phyloP scores from a whole-genome alignment of 2,113 vertebrate species.

The Erythrocercus mccallii region DNA sequence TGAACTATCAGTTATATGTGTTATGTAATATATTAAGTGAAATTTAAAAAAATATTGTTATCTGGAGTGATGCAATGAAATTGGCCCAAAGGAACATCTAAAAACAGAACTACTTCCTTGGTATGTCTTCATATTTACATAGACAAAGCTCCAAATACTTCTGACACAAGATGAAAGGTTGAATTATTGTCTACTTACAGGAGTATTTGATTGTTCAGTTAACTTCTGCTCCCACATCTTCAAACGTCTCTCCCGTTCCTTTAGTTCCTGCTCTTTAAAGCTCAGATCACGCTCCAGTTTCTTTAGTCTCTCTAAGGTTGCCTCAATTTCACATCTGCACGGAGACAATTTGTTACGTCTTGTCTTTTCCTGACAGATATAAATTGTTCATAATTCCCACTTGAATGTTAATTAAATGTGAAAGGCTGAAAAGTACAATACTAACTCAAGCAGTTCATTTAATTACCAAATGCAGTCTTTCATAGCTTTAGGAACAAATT shows the following conservation, averaged over 20 bases:
- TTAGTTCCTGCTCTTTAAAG: constrained; percentile 96
- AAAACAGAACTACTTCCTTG: background rate
- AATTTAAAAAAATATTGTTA: background rate
- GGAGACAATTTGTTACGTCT: constrained; percentile 59
- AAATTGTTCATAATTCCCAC: constrained; percentile 44
- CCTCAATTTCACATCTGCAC: constrained; percentile 94
- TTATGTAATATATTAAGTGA: background rate
- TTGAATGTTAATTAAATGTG: constrained; percentile 51
- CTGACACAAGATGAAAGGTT: background rate
- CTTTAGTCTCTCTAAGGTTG: constrained; percentile 95
- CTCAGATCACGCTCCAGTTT: constrained; percentile 97
- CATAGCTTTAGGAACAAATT: constrained; percentile 21
- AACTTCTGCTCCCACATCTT: constrained; percentile 98
- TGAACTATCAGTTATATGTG: background rate
- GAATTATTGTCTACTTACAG: constrained; percentile 82
- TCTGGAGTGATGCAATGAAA: background rate
- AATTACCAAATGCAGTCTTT: constrained; percentile 35
- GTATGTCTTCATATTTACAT: background rate
- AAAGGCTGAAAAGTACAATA: constrained; percentile 50
- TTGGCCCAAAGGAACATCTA: background rate
- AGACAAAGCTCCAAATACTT: background rate
- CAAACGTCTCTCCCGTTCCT: constrained; percentile 89
- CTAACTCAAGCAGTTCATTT: constrained; percentile 60
- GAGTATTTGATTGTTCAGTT: constrained; percentile 92
- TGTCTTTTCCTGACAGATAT: constrained; percentile 37